Percentiles rank a stretch among this genome's conserved stretches.
Evolutionary conservation across 2,113 vertebrate genomes (phyloP).

Genomic region (Ibidorhyncha struthersii): DNA sequence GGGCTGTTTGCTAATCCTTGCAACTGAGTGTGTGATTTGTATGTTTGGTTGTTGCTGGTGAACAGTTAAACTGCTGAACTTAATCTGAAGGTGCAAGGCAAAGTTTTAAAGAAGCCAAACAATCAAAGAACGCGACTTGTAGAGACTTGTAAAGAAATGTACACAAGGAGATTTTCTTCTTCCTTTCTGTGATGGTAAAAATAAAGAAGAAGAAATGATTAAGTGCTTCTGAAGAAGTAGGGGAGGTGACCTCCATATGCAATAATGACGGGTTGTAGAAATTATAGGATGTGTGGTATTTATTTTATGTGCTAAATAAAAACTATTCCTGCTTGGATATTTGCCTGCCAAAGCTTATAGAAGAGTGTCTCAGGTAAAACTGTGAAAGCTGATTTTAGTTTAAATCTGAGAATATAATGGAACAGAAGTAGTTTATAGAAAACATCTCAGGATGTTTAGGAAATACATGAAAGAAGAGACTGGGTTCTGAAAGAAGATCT

Average conservation of each 20-base stretch:
- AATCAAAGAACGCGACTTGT: neutral
- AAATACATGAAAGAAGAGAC: neutral
- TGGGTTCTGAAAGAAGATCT: neutral
- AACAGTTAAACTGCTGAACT: neutral
- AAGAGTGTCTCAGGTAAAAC: neutral
- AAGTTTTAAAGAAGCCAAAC: neutral
- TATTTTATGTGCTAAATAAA: neutral
- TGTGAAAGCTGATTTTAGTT: neutral
- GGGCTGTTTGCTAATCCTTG: neutral
- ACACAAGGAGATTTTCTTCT: neutral
- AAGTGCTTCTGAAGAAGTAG: neutral
- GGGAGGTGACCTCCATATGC: neutral
- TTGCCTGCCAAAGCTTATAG: neutral
- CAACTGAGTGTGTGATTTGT: neutral
- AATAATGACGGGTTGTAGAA: neutral
- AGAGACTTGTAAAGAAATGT: neutral
- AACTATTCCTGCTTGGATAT: neutral
- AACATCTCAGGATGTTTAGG: neutral
- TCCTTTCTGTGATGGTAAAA: neutral
- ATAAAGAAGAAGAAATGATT: neutral
- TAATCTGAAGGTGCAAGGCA: neutral
- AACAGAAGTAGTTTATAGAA: neutral
- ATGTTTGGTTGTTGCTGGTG: neutral
- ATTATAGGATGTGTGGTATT: neutral
- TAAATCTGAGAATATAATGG: neutral